Percentiles rank a stretch among this genome's conserved stretches.
These are phyloP conservation scores for Saccopteryx leptura DNA, from an alignment of 2,113 vertebrate genomes.

Conservation along the genomic window DNA sequence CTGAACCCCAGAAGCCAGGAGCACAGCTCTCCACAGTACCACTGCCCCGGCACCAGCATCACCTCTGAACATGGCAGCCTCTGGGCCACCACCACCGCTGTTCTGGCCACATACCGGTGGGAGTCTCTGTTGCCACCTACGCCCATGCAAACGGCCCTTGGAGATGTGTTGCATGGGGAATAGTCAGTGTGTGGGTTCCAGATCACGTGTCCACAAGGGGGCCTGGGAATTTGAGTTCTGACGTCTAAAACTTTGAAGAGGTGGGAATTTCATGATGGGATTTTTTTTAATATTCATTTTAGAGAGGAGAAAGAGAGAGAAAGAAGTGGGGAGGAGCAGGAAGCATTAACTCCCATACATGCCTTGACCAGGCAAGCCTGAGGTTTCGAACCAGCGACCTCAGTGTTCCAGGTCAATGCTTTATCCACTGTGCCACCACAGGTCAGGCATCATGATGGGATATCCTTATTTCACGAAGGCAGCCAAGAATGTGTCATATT, in stretches of 20 bases:
- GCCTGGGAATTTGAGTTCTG: not conserved
- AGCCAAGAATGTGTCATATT: not conserved
- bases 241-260: not conserved
- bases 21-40: not conserved
- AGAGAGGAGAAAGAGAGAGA: too few relatives aligned
- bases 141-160: rapidly evolving
- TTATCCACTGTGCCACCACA: too few relatives aligned
- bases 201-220: not conserved
- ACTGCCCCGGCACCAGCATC: not conserved
- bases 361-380: too few relatives aligned
- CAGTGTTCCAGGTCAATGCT: too few relatives aligned
- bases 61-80: rapidly evolving
- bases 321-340: too few relatives aligned
- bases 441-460: too few relatives aligned
- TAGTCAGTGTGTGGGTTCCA: rapidly evolving
- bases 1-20: rapidly evolving
- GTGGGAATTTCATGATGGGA: not conserved
- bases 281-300: too few relatives aligned
- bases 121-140: not conserved
- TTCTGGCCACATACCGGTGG: not conserved
- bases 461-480: not conserved
- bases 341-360: too few relatives aligned
- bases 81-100: not conserved
- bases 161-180: rapidly evolving
- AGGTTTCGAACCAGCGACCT: too few relatives aligned